These are phyloP conservation scores for Drosophila chauvacae DNA, from an alignment of 1,140 invertebrate genomes.

Conservation along the genomic window DNA sequence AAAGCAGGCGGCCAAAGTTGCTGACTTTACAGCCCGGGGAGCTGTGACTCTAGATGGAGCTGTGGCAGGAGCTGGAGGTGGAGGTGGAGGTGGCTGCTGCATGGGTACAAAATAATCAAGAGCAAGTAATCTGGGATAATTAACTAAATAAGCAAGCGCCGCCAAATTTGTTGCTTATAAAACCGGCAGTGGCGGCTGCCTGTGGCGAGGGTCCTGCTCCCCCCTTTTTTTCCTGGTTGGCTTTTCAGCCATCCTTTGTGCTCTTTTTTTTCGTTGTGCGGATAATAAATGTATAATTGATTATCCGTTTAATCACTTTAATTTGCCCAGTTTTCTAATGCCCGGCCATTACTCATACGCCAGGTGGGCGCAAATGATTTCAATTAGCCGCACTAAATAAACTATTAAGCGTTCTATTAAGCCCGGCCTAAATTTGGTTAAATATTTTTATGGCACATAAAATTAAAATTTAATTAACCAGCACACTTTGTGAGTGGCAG, in stretches of 20 bases:
- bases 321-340: constrained; percentile 34
- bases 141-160: constrained; percentile 79
- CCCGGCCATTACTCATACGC: constrained; percentile 46
- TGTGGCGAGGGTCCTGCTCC: constrained; percentile 14
- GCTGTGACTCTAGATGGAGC: constrained; percentile 6
- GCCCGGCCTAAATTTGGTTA: constrained; percentile 46
- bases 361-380: constrained; percentile 47
- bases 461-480: constrained; percentile 74
- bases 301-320: constrained; percentile 46
- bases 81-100: constrained; percentile 5
- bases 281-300: constrained; percentile 45
- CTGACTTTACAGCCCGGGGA: constrained; percentile 71
- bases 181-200: constrained; percentile 49
- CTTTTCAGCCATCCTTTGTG: constrained; percentile 6
- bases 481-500: constrained; percentile 7
- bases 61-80: constrained; percentile 1
- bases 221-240: background rate
- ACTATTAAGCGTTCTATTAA: constrained; percentile 53
- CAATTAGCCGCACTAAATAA: constrained; percentile 59
- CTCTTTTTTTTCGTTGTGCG: background rate
- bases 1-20: constrained; percentile 56
- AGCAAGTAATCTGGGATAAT: constrained; percentile 80
- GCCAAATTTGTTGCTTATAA: constrained; percentile 71
- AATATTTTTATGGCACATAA: constrained; percentile 65
- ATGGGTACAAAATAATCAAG: constrained; percentile 78